Base-by-base conservation (phyloP, 2,113 vertebrate species). In the Halcyon senegalensis region DNA sequence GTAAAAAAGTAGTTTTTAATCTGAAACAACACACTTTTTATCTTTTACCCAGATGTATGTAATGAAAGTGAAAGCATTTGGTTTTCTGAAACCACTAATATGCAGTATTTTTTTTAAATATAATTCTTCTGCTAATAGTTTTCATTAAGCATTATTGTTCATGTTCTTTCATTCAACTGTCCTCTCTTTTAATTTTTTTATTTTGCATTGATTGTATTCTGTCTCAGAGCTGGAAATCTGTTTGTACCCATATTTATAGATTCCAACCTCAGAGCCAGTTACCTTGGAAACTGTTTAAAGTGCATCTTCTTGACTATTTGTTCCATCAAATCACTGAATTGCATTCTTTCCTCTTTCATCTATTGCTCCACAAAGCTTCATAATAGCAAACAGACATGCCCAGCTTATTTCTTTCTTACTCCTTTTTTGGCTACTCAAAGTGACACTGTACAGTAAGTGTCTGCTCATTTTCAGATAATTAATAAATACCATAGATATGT, bases 241-340 rank as follows among this genome's bases (percentile, higher is more conserved):
- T 89, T 94, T 87, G 23, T 92, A 59, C 17, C 51, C 33, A 4
- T 86, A 78, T 95, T 98, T 96, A 95, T 88, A 96, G 44, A 94
- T 96, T 97, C 44, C 46, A 94, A 55, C 5, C 84, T 84, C n/a
- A 86, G 51, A 95, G n/a, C 5, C 77, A 91, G 89, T 98, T 97
- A 94, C 94, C 95, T 97, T 97, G 96, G 95, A 97, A 97, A 97
- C 95, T 95, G 48, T 95, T 94, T 96, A 82, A 97, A 97, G 30
- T 83, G 23, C 33, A 79, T 95, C 43, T 91, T 97, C 75, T 96
- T 91, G 87, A 66, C 44, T 95, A 46, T 95, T 96, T 95, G 66
- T 87, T 96, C 89, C 67, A 53, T 94, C 48, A 87, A 84, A 92
- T 96, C 33, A 55, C 76, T 92, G 84, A 95, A 75, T 30, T 92